Base-by-base conservation (phyloP, 2,113 vertebrate species). In the Plestiodon gilberti region DNA sequence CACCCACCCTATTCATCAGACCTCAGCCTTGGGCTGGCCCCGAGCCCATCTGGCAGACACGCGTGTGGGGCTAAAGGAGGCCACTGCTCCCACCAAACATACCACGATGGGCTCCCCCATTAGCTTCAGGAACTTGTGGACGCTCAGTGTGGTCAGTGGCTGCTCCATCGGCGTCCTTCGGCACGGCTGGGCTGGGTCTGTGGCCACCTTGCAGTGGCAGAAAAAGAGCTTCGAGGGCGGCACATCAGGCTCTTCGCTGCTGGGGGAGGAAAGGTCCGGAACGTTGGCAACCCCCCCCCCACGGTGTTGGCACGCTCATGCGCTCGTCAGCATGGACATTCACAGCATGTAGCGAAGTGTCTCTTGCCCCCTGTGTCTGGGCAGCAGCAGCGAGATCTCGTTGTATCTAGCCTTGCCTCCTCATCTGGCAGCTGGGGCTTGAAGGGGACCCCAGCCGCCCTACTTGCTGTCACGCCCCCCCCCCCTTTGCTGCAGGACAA, bases 31-130 rank as follows among this genome's bases (percentile, higher is more conserved):
- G 4, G 43, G 8, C 43, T 48, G 4, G 43, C 43, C 43, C 43
- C 8, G 8, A 48, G 43, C 43, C 4, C 4, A 8, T 48, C 43
- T 48, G 30, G 65, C 2, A 10, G 22, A 2, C 1, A 30, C 2
- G 30, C 6, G 38, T 20, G 40, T 4, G 20, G 2, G 15, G 2
- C 28, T 22, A 18, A 40, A 23, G 33, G 4, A 1, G 20, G 20
- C 10, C 30, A 28, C 59, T 14, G 48, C 71, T 43, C 8, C 67
- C 3, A 14, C 64, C 88, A 55, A 0, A 10, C 96, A 2, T 97
- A 99, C 99, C 98, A 99, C 94, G 3, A 99, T 90, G 0, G 98
- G 98, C 52, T 97, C 97, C 40, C 97, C 97, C 98, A 99, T 98
- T 78, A 98, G 96, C 94, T 99, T 98, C 88, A 99, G 96, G 94